phyloP scores from a whole-genome alignment of 2,797 vertebrate genomes.

The Hydrophis major region DNA sequence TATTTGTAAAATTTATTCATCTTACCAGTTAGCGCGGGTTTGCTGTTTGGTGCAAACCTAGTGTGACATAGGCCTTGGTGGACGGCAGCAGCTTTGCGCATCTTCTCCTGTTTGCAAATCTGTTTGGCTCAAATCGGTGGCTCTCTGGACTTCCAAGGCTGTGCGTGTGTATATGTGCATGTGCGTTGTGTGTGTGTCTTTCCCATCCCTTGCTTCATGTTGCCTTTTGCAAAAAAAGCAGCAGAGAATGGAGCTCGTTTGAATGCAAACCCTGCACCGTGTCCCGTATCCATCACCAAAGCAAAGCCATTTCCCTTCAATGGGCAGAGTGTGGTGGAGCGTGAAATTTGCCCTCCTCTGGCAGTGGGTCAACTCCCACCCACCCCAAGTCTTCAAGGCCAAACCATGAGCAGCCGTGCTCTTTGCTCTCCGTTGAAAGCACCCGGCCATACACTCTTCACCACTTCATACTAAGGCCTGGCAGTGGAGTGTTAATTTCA shows the following conservation, averaged over 20 bases:
- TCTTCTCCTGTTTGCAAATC: background rate
- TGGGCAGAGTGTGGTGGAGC: background rate
- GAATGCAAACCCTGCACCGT: background rate
- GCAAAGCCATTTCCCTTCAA: background rate
- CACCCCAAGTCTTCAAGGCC: background rate
- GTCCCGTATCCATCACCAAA: background rate
- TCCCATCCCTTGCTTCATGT: background rate
- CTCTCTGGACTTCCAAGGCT: background rate
- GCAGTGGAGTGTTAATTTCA: background rate
- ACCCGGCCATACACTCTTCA: background rate
- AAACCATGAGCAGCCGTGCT: background rate
- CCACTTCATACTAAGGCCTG: background rate
- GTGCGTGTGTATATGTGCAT: background rate
- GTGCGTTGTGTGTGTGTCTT: background rate
- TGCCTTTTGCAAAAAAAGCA: background rate
- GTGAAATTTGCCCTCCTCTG: background rate
- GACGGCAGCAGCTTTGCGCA: background rate
- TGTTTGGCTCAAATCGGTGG: background rate
- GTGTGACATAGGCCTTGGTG: rapidly evolving
- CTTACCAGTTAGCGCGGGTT: background rate
- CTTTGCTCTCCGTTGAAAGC: background rate
- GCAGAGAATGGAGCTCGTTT: background rate
- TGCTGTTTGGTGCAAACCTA: background rate
- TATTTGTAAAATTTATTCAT: background rate
- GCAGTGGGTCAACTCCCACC: too few species aligned